A percentile compares a stretch with the other conserved stretches of the same genome.
phyloP scores from a whole-genome alignment of 2,888 invertebrate species.

The Agrilus mali region DNA sequence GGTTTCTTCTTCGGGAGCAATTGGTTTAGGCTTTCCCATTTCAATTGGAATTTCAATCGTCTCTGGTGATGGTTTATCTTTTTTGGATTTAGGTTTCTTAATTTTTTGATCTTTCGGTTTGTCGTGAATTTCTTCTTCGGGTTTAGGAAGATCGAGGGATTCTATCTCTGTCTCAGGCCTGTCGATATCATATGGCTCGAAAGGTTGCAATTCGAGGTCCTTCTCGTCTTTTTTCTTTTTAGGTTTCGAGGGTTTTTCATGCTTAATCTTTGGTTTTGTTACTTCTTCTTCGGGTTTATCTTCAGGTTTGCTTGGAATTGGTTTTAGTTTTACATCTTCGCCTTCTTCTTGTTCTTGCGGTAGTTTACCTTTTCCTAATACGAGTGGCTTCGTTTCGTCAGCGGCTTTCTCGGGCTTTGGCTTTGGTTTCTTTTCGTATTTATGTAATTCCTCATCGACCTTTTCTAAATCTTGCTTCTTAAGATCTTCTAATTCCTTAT shows the following conservation, averaged over 20 bases:
- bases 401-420: constrained; percentile 24
- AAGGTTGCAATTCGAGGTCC: constrained; percentile 25
- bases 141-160: constrained; percentile 28
- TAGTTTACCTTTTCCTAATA: constrained; percentile 29
- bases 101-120: constrained; percentile 15
- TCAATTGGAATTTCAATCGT: constrained; percentile 24
- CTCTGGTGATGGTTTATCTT: constrained; percentile 16
- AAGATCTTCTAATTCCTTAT: constrained; percentile 29
- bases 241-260: constrained; percentile 7
- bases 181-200: constrained; percentile 31
- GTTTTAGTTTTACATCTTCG: constrained; percentile 27
- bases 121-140: constrained; percentile 17
- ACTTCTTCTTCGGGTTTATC: constrained; percentile 6
- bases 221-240: constrained; percentile 19
- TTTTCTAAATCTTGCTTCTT: constrained; percentile 36
- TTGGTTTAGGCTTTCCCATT: constrained; percentile 28
- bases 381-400: constrained; percentile 23
- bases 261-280: constrained; percentile 4
- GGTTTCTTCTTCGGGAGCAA: constrained; percentile 29
- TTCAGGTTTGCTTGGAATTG: constrained; percentile 27
- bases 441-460: constrained; percentile 26
- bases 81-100: constrained; percentile 18
- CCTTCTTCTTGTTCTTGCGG: constrained; percentile 24
- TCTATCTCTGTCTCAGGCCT: constrained; percentile 27
- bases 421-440: constrained; percentile 8